phyloP scores from a whole-genome alignment of 2,113 vertebrate species.

The Corvus hawaiiensis region DNA sequence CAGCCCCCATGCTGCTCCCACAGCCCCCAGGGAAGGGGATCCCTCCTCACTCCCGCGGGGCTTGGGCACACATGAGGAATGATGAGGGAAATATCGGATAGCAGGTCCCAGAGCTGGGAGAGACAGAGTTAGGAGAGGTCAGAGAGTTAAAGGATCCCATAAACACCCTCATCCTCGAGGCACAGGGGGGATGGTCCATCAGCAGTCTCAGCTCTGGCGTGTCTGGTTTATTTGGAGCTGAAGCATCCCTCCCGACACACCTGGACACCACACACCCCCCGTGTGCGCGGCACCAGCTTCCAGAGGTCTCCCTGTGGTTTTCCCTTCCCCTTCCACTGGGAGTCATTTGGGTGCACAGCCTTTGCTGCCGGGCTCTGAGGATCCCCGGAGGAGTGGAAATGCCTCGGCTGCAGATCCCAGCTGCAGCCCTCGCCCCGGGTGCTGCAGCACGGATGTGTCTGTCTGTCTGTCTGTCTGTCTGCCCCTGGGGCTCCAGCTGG shows the following conservation, averaged over 20 bases:
- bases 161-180: not conserved
- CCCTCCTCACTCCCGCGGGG: fast-evolving
- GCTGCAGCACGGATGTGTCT: fast-evolving
- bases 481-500: not conserved
- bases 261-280: not conserved
- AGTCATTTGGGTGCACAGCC: not conserved
- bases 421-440: not conserved
- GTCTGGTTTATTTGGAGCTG: not conserved
- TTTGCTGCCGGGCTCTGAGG: not conserved
- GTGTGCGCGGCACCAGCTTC: not conserved
- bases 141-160: not conserved
- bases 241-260: not conserved
- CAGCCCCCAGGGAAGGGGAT: not conserved
- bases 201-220: not conserved
- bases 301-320: not conserved
- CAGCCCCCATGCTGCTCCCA: fast-evolving
- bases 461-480: not conserved
- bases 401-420: not conserved
- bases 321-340: not conserved
- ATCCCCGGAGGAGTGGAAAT: not conserved
- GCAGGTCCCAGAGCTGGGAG: not conserved
- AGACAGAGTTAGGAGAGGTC: not conserved
- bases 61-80: not conserved
- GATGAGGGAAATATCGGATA: fast-evolving
- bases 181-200: fast-evolving